These are phyloP conservation scores for Syngnathus floridae DNA, from an alignment of 2,113 vertebrate genomes.

Conservation along the genomic window DNA sequence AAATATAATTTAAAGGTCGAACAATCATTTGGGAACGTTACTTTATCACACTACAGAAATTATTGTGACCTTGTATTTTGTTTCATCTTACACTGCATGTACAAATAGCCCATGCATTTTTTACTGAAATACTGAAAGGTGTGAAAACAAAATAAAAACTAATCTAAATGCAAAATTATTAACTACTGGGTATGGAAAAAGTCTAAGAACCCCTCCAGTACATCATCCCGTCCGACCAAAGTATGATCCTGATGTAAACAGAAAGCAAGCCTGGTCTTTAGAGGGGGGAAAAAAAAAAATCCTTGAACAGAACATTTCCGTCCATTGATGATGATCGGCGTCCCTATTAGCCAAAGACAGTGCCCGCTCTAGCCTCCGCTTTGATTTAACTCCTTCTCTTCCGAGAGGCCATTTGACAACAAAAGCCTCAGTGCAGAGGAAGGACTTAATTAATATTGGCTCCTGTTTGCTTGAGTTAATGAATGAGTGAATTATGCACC, in stretches of 20 bases:
- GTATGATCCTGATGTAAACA: background rate
- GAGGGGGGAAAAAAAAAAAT: too few species aligned
- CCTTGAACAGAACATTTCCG: background rate
- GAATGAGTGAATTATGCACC: slow-evolving; percentile 73
- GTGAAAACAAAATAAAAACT: too few species aligned
- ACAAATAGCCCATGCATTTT: too few species aligned
- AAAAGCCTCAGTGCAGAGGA: slow-evolving; percentile 46
- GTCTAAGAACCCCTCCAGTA: background rate
- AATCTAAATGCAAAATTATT: too few species aligned
- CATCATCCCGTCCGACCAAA: background rate
- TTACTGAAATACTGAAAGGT: too few species aligned
- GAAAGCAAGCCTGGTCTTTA: background rate
- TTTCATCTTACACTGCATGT: too few species aligned
- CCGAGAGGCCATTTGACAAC: slow-evolving; percentile 48
- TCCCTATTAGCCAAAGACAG: background rate
- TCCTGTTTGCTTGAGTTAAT: slow-evolving; percentile 73
- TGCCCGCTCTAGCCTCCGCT: slow-evolving; percentile 20
- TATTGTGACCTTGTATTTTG: too few species aligned
- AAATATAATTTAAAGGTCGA: too few species aligned
- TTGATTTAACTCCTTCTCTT: slow-evolving; percentile 29
- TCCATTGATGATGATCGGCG: background rate
- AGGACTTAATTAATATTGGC: slow-evolving; percentile 74
- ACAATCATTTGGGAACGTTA: too few species aligned
- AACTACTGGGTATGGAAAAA: too few species aligned
- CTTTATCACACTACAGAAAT: too few species aligned